Evolutionary conservation across 2,113 vertebrate species (phyloP).

Genomic region (Mormyrus iriodes): DNA sequence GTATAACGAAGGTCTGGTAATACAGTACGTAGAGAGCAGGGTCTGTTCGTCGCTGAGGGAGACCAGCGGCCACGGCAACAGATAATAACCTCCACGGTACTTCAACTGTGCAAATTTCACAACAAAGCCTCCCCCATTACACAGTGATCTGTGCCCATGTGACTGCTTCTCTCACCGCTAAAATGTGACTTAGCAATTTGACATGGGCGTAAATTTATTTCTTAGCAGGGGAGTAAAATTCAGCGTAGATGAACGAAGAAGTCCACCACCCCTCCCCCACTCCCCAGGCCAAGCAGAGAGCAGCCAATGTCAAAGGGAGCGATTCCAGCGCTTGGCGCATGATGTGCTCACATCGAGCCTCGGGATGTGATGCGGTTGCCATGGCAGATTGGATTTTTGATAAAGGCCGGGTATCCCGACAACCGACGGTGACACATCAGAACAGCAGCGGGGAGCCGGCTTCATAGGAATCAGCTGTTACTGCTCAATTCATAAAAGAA

Average conservation of each 20-base stretch:
- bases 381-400: conserved; percentile 8
- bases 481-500: background rate
- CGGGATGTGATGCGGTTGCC: background rate
- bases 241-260: background rate
- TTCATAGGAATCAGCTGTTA: background rate
- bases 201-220: background rate
- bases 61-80: background rate
- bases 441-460: background rate
- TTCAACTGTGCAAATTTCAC: background rate
- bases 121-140: background rate
- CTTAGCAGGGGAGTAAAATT: background rate
- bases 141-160: background rate
- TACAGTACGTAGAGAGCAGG: background rate
- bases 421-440: background rate
- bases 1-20: background rate
- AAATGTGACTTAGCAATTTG: background rate
- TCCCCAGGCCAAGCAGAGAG: background rate
- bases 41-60: background rate
- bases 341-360: background rate
- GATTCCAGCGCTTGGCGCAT: background rate
- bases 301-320: background rate
- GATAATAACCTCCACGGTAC: background rate
- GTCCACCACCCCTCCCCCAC: background rate
- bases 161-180: background rate
- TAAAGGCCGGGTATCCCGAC: background rate